phyloP scores from a whole-genome alignment of 1,140 invertebrate genomes.

The Himalopsyche phryganea region DNA sequence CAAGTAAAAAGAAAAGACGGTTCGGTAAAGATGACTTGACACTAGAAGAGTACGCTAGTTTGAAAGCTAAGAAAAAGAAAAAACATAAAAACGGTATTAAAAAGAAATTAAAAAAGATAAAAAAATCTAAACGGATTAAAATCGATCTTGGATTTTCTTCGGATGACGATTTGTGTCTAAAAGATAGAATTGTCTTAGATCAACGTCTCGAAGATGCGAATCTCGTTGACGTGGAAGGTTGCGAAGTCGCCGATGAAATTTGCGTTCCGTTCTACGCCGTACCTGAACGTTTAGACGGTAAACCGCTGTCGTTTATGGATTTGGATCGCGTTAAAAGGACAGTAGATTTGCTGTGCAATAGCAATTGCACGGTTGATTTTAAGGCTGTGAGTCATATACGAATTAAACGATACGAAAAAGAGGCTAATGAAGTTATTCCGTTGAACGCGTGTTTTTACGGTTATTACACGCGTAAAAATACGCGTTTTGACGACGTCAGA shows the following conservation, averaged over 20 bases:
- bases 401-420: constrained; percentile 7
- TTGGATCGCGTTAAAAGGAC: background rate
- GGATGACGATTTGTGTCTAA: too few species aligned
- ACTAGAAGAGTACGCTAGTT: too few species aligned
- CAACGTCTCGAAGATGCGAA: too few species aligned
- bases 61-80: too few species aligned
- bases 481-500: background rate
- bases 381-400: background rate
- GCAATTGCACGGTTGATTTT: background rate
- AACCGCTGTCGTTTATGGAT: background rate
- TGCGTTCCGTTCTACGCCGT: constrained; percentile 12
- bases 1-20: too few species aligned
- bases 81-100: too few species aligned
- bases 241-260: background rate
- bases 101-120: too few species aligned
- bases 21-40: too few species aligned
- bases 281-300: background rate
- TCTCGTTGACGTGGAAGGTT: too few species aligned
- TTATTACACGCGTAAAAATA: background rate
- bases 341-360: constrained; percentile 1
- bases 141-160: too few species aligned
- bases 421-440: constrained; percentile 4
- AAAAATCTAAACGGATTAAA: too few species aligned
- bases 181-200: too few species aligned
- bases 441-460: constrained; percentile 2